Conservation (phyloP, 2,113 vertebrate species). For the Boulengerochromis microlepis region DNA sequence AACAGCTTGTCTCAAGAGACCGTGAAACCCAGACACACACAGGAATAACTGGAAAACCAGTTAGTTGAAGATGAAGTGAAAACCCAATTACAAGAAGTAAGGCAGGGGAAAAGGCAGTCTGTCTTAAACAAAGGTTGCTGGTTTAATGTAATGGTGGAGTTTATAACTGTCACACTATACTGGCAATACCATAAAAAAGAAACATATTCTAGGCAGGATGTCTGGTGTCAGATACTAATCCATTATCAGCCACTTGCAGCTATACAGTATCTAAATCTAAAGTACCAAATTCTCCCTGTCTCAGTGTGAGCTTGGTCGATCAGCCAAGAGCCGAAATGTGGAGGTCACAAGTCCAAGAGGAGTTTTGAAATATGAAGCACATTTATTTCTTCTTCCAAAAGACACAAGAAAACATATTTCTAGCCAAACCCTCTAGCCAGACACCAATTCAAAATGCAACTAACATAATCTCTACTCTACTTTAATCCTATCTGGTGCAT, state of each 20-base stretch:
- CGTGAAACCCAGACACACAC: neutral
- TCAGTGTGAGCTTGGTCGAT: neutral
- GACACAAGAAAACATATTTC: neutral
- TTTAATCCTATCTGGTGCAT: neutral
- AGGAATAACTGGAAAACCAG: neutral
- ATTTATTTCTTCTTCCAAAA: neutral
- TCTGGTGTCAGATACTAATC: neutral
- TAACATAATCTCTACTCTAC: neutral
- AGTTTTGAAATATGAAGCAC: neutral
- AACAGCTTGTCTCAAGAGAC: conserved; percentile 20
- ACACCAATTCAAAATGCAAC: neutral
- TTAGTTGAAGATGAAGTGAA: neutral
- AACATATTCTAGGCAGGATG: neutral
- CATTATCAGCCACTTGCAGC: neutral
- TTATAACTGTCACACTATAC: neutral
- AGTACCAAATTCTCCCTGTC: neutral
- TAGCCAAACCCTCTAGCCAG: neutral
- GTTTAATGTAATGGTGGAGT: neutral
- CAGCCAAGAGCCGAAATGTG: neutral
- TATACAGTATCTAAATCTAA: neutral
- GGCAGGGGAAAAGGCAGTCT: neutral
- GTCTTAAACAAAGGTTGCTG: neutral
- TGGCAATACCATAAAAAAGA: neutral
- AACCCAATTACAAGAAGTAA: neutral
- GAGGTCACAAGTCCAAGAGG: neutral